Evolutionary conservation across 2,888 invertebrate species (phyloP).

Genomic region (Apamea sordens): DNA sequence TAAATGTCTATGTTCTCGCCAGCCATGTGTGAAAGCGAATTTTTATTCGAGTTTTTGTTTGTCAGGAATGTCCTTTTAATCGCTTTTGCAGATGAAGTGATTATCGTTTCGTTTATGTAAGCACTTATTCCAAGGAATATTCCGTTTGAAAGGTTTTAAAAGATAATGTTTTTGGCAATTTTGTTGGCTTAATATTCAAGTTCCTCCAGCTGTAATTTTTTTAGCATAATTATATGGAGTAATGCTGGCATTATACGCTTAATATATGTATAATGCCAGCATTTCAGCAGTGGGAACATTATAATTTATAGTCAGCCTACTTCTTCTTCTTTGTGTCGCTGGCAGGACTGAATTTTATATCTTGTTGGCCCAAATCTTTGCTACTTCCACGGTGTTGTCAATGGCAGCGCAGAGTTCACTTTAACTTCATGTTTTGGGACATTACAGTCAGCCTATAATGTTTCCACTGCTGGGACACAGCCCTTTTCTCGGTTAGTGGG

Average conservation of each 20-base stretch:
- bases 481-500: neutral
- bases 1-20: conserved; percentile 62
- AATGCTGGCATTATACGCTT: neutral
- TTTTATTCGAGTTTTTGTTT: conserved; percentile 61
- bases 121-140: conserved; percentile 35
- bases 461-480: neutral
- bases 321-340: no score
- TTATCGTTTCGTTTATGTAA: conserved; percentile 55
- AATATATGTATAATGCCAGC: neutral
- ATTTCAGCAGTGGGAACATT: no score
- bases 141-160: conserved; percentile 27
- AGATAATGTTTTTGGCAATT: conserved; percentile 35
- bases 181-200: conserved; percentile 18
- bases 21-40: conserved; percentile 60
- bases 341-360: no score
- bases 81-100: conserved; percentile 56
- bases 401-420: no score
- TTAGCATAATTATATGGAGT: neutral
- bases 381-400: no score
- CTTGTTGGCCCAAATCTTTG: no score
- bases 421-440: no score
- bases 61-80: conserved; percentile 59
- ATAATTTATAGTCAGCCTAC: no score
- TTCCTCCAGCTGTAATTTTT: neutral
- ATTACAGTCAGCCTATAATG: neutral